Base-by-base conservation (phyloP, 2,113 vertebrate species). In the Mesoclemmys tuberculata region DNA sequence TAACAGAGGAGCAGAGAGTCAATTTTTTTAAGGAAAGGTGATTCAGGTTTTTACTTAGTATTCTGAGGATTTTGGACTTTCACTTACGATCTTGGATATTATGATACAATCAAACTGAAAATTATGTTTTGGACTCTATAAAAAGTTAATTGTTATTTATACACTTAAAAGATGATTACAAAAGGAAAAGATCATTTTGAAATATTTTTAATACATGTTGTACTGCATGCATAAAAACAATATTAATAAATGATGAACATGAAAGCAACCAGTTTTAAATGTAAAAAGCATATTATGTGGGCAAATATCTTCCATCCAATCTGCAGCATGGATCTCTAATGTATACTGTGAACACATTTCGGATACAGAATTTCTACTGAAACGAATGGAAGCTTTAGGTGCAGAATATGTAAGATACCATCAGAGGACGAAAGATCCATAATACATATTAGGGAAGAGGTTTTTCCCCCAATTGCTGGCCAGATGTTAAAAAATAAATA, bases 321-420 rank as follows among this genome's bases (percentile, higher is more conserved):
- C 11, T 84, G 54, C 74, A 93, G 26, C 19, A 64, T 54, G 90
- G 27, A 49, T 84, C 80, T 94, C 86, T 82, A 84, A 41, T 79
- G 61, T 22, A 61, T 58, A n/a, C 80, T 75, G 29, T 87, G 92
- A 80, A 79, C 6, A 84, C n/a, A 31, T 49, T 94, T 55, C 41
- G 78, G 56, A 84, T 85, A 79, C 68, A 90, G 49, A 93, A 94
- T 85, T 93, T 85, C 54, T 93, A 64, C 48, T 94, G 80, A 84
- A 90, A 80, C 68, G 68, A 93, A 48, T 51, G 58, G 85, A 74
- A 52, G 64, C 88, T 96, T 52, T 49, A 95, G 94, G 31, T 90
- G 85, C 74, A 88, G 85, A 85, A 89, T 71, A 54, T 61, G 64
- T 84, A 84, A 44, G 12, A 19, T 48, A 95, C 82, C 85, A 86